Percentiles rank a stretch among this genome's conserved stretches.
These are phyloP conservation scores for Panthera uncia DNA, from an alignment of 2,113 vertebrate genomes.

Conservation along the genomic window DNA sequence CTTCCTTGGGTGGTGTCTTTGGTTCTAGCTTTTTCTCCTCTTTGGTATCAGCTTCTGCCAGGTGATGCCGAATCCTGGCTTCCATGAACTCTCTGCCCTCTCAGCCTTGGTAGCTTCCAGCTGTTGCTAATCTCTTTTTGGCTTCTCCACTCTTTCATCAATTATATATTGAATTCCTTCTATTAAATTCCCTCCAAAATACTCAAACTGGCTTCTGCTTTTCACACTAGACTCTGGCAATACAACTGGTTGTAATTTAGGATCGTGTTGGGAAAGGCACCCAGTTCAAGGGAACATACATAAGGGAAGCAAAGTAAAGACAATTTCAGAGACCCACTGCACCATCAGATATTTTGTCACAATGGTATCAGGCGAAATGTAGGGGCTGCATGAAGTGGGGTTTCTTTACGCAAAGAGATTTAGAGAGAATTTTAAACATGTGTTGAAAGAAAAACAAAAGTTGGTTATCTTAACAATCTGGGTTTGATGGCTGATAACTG, in stretches of 20 bases:
- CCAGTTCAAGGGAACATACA: neutral
- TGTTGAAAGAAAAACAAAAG: conserved; percentile 31
- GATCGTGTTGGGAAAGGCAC: neutral
- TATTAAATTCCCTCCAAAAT: conserved; percentile 3
- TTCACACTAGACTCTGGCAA: neutral
- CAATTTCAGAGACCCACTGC: neutral
- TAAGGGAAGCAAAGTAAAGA: neutral
- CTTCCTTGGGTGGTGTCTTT: neutral
- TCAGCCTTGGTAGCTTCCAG: neutral
- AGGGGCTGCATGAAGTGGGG: neutral
- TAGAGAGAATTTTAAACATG: neutral
- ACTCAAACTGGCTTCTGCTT: neutral
- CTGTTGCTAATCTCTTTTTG: neutral
- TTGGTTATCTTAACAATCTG: neutral
- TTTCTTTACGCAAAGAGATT: neutral
- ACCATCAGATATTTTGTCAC: neutral
- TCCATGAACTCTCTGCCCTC: neutral
- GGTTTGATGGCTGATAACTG: neutral
- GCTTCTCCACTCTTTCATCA: neutral
- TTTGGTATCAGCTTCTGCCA: neutral
- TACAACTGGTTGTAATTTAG: neutral
- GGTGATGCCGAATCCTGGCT: neutral
- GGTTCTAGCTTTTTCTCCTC: neutral
- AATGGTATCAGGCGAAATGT: neutral
- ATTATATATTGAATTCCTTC: neutral